Evolutionary conservation across 1,140 invertebrate species (phyloP), one percentile per base, ranked within the genome.

Genomic region (Steinernema feltiae): DNA sequence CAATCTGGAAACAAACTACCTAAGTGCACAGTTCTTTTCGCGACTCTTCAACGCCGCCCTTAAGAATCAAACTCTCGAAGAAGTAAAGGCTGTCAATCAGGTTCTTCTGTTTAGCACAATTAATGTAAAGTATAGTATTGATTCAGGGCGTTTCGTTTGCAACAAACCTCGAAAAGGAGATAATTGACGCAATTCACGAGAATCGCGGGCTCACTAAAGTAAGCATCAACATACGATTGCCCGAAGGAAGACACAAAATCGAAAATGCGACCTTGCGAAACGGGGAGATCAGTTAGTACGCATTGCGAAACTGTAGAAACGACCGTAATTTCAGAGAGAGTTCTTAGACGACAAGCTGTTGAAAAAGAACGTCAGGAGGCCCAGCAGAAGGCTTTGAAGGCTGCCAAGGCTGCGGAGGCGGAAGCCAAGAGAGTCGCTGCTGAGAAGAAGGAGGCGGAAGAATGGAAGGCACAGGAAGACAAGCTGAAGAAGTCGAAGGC

Each of bases 1-100:
- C 32, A 89, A 89, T 77, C 78, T 89, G 32, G 89, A 89, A 78
- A 89, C 88, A 0, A 89, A 89, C 79, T 89, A 88, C 75, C 81
- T 89, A 71, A 86, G 82, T 74, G 88, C 88, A 29, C 80, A 85
- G 18, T 85, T 85, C 73, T 86, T 85, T 69, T 30, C 85, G 1
- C 75, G 77, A 32, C 69, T 85, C 15, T 86, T 85, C 74, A 74
- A 82, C 69, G 85, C 84, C 0, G 82, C 82, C 12, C 71, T 84
- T n/a, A 80, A 78, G 12, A 81, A 86, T 71, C 78, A 86, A 69
- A 80, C 79, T 0, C 29, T 85, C 15, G 84, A 85, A 71, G 85
- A 85, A 71, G 72, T 85, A 15, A 85, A 85, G 70, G 85, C 82
- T 27, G 84, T 85, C n/a, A 85, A 85, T 74, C 84, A 85, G 78